Evolutionary conservation across 1,140 invertebrate species (phyloP), one percentile per base, ranked within the genome.

Genomic region (Adoxophyes honmai): DNA sequence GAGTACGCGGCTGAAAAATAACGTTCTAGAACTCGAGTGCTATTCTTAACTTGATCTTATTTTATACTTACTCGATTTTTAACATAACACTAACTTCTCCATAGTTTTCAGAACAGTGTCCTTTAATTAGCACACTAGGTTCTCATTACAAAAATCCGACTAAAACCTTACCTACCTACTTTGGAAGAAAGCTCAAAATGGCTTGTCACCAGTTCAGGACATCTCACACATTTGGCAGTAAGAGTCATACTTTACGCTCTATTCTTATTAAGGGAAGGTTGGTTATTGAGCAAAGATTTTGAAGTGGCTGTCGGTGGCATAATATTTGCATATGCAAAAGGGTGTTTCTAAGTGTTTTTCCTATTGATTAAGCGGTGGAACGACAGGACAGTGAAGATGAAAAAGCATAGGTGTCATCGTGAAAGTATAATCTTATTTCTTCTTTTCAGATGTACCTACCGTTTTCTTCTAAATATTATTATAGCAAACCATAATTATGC

Each of bases 281-380:
- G 11, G 15, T 9, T 34, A 34, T 52, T 3, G 33, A 4, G 13
- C 11, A 10, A 13, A 35, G 28, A 34, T 34, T 52, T 48, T 66
- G 53, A 66, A 67, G 68, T 70, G 71, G 70, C 69, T 64, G 73
- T 65, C 69, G 66, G 56, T 58, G 64, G 62, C 76, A 78, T 64
- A 75, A 66, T 81, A 69, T 85, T 78, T 83, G 79, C 79, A 78
- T 82, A 85, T 78, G 76, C 79, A 77, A 81, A 81, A 75, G 70
- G 78, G 75, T 61, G 54, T 54, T 70, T 66, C n/a, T 56, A 70
- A 80, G 75, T 85, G 79, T 85, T 85, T 85, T 85, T 85, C 71
- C 71, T 77, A 78, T 76, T 85, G 81, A 85, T 85, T 83, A 81
- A 81, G 68, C 62, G 62, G 62, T 62, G 21, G 59, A 64, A 64